phyloP scores from a whole-genome alignment of 2,113 vertebrate species.

The Octodon degus region DNA sequence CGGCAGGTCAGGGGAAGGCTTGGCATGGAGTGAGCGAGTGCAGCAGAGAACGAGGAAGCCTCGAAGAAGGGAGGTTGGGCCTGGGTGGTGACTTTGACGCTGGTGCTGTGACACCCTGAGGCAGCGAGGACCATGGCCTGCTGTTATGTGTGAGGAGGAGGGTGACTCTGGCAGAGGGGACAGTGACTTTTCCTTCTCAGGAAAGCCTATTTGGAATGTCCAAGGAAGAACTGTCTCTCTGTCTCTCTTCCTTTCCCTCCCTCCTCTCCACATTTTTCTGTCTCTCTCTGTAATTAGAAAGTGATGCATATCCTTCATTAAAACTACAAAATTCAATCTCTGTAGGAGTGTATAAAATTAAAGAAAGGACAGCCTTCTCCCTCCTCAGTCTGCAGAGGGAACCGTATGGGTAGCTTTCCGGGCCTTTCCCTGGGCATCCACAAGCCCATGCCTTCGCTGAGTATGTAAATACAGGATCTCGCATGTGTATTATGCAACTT shows the following conservation, averaged over 20 bases:
- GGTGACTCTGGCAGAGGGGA: neutral
- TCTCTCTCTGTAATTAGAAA: neutral
- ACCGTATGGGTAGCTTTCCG: no score
- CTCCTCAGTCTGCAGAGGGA: neutral
- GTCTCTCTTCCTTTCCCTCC: neutral
- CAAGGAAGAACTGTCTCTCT: neutral
- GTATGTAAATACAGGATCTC: neutral
- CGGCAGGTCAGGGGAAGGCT: neutral
- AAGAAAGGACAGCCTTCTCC: neutral
- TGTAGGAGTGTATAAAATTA: neutral
- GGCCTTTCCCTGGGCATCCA: neutral
- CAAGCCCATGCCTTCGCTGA: neutral
- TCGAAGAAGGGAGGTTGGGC: no score
- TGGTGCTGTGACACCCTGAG: neutral
- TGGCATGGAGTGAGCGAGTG: neutral
- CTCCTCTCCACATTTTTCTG: neutral
- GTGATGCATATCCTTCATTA: neutral
- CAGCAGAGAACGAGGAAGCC: neutral
- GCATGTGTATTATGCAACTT: neutral
- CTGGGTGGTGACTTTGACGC: neutral
- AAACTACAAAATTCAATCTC: neutral
- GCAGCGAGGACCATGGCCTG: neutral
- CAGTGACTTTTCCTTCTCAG: neutral
- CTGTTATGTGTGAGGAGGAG: neutral
- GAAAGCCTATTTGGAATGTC: neutral